These are phyloP conservation scores for Limnephilus rhombicus DNA, from an alignment of 2,888 invertebrate species.

Conservation along the genomic window DNA sequence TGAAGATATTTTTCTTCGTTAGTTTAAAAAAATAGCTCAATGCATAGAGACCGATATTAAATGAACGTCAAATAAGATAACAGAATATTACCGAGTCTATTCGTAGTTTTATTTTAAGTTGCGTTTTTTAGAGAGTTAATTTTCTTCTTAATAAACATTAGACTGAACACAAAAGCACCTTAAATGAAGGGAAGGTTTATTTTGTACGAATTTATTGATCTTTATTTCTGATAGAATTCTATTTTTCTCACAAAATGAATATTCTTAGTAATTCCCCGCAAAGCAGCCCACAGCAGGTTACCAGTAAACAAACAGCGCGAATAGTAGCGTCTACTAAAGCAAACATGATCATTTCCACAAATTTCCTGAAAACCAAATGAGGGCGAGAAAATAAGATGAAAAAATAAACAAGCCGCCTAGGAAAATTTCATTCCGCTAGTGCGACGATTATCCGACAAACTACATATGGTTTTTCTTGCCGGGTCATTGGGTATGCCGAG, in stretches of 20 bases:
- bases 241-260: background rate
- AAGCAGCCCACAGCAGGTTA: background rate
- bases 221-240: background rate
- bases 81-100: background rate
- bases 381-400: conserved; percentile 39
- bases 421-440: conserved; percentile 64
- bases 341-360: background rate
- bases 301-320: background rate
- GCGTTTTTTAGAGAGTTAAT: background rate
- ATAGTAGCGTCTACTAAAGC: background rate
- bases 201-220: background rate
- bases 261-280: background rate
- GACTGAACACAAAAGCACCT: background rate
- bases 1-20: conserved; percentile 23
- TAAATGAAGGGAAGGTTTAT: background rate
- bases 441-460: conserved; percentile 65
- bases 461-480: conserved; percentile 64
- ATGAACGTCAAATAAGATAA: background rate
- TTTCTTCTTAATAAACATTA: background rate
- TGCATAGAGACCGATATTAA: conserved; percentile 16
- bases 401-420: conserved; percentile 44
- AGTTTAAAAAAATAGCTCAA: conserved; percentile 39
- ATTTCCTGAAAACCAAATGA: conserved; percentile 28
- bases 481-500: conserved; percentile 64
- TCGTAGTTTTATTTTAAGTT: background rate